Conservation (phyloP, 1,140 invertebrate genomes). For the Sitobion miscanthi region DNA sequence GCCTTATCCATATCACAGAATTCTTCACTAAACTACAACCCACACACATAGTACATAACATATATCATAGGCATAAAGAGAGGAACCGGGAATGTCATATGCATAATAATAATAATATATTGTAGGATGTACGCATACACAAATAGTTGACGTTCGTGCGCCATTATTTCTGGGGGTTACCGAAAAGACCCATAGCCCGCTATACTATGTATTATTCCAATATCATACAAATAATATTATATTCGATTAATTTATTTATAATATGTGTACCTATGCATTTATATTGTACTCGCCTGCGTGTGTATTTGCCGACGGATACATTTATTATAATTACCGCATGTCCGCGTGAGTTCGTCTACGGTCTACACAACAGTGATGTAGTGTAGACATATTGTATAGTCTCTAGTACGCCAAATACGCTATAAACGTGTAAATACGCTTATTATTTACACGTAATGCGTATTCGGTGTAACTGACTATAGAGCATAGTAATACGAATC, state of each 20-base stretch:
- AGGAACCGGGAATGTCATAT: not conserved
- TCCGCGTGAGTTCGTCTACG: not conserved
- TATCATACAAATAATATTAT: not conserved
- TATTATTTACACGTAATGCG: not conserved
- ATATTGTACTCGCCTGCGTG: not conserved
- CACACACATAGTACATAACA: not conserved
- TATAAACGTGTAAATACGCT: no score
- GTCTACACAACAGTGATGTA: no score
- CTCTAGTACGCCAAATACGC: not conserved
- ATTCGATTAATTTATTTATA: not conserved
- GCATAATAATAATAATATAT: not conserved
- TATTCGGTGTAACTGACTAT: not conserved
- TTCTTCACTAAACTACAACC: not conserved
- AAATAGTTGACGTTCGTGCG: not conserved
- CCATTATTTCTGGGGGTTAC: not conserved
- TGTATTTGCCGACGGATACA: not conserved
- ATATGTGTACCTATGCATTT: not conserved
- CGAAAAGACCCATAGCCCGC: not conserved
- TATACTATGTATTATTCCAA: not conserved
- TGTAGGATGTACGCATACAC: not conserved
- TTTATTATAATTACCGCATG: not conserved
- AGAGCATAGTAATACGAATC: not conserved
- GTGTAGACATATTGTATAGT: not conserved
- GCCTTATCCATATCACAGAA: not conserved
- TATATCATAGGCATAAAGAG: not conserved